These are phyloP conservation scores for Paramacrobiotus metropolitanus DNA, from an alignment of 1,140 invertebrate species.

Conservation along the genomic window DNA sequence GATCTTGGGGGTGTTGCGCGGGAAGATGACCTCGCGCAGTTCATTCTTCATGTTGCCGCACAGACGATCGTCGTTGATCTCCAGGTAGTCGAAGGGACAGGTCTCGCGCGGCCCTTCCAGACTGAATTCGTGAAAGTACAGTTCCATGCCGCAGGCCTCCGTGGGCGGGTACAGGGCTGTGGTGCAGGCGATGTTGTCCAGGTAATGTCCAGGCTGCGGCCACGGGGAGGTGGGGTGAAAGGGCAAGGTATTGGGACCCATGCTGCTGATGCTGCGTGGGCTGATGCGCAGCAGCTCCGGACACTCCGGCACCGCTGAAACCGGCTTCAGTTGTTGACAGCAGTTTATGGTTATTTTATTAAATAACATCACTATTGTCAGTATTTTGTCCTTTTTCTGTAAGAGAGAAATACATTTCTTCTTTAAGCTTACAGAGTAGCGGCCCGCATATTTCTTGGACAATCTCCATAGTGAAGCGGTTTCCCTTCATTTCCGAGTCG, in stretches of 20 bases:
- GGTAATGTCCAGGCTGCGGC: too few relatives aligned
- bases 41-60: conserved; percentile 4
- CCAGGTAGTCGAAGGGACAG: conserved; percentile 1
- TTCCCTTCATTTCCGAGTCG: not conserved
- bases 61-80: not conserved
- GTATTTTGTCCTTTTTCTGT: not conserved
- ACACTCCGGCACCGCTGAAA: conserved; percentile 2
- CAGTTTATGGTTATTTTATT: too few relatives aligned
- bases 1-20: not conserved
- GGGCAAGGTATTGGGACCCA: too few relatives aligned
- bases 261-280: not conserved
- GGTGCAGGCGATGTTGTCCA: conserved; percentile 1
- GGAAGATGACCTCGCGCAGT: conserved; percentile 1
- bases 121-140: not conserved
- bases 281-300: not conserved
- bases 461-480: not conserved
- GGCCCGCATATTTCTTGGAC: not conserved
- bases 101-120: not conserved
- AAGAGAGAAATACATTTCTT: not conserved
- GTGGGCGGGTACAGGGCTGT: not conserved
- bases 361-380: not conserved
- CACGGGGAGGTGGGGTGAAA: too few relatives aligned
- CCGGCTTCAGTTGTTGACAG: too few relatives aligned
- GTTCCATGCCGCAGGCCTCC: not conserved
- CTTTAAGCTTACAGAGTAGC: not conserved